Base-by-base conservation (phyloP, 1,140 invertebrate species). In the Brachionus manjavacas region DNA sequence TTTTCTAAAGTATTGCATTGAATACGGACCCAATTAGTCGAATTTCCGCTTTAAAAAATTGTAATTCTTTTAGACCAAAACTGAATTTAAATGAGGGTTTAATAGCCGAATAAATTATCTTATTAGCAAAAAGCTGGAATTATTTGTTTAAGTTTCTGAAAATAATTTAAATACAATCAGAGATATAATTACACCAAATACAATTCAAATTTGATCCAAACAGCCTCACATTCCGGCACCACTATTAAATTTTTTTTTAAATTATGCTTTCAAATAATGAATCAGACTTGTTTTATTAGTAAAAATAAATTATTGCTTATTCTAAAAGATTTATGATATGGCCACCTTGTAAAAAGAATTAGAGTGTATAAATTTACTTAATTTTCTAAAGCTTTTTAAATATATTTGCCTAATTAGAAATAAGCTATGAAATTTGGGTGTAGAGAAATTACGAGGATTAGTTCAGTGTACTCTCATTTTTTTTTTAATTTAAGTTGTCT, bases 351-450 rank as follows among this genome's bases (percentile, higher is more conserved):
- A 60, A 60, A 20, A 23, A 20, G 20, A 60, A 46, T 46, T 46
- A 60, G 52, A 60, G 52, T 23, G 52, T 60, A 60, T 60, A 60
- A 60, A 60, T 60, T 60, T 60, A 60, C 52, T 60, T 60, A 60
- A 60, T 20, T 60, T 60, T 60, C 52, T 60, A 60, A 46, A 60
- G 52, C 52, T 60, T 60, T 60, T 60, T 20, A 20, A 60, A 60
- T 20, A 60, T 60, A 60, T 60, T 60, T 60, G 52, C 52, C 20
- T 60, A 60, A 60, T 60, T 60, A 60, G 52, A 20, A 60, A 60
- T 60, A 60, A 60, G 52, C 52, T 60, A 60, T 60, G 52, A 60
- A 60, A 60, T 60, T 60, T 60, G 52, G 52, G n/a, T 60, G 52
- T 60, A 60, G 52, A 60, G 52, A 60, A 60, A 60, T 60, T 23